Evolutionary conservation across 2,888 invertebrate genomes (phyloP).

Genomic region (Yponomeuta sedellus): DNA sequence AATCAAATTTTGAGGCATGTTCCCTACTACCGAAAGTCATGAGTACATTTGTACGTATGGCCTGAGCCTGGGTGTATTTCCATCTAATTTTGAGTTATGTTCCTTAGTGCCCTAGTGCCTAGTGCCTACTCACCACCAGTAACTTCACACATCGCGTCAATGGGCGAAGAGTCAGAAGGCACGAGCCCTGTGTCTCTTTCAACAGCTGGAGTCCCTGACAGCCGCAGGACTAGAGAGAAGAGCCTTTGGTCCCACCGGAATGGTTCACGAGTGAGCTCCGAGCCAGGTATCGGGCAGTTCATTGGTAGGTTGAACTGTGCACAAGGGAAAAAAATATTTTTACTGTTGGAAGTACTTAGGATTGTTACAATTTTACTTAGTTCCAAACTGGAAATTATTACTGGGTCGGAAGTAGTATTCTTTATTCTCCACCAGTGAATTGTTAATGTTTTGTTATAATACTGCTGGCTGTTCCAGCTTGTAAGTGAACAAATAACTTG

Average conservation of each 20-base stretch:
- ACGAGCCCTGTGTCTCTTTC: constrained; percentile 92
- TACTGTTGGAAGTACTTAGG: too few species aligned
- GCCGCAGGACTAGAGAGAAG: constrained; percentile 93
- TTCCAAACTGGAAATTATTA: too few species aligned
- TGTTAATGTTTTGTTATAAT: background rate
- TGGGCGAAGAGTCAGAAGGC: constrained; percentile 94
- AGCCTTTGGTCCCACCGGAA: constrained; percentile 99
- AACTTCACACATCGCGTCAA: constrained; percentile 99
- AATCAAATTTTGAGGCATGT: too few species aligned
- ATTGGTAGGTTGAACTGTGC: constrained; percentile 90
- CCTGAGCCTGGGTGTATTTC: too few species aligned
- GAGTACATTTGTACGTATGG: too few species aligned
- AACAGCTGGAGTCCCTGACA: constrained; percentile 93
- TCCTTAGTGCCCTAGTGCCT: background rate
- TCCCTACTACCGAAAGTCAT: too few species aligned
- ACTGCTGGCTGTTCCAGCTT: background rate
- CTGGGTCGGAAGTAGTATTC: too few species aligned
- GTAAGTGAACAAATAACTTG: background rate
- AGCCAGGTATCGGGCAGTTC: constrained; percentile 95
- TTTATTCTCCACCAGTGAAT: too few species aligned
- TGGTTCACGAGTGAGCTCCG: constrained; percentile 98
- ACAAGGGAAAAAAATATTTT: constrained; percentile 2
- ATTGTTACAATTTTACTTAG: too few species aligned
- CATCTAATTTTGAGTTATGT: too few species aligned
- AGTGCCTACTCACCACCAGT: constrained; percentile 94